A percentile compares a stretch with the other conserved stretches of the same genome.
phyloP scores from a whole-genome alignment of 1,140 invertebrate species.

The Saccostrea cuccullata region DNA sequence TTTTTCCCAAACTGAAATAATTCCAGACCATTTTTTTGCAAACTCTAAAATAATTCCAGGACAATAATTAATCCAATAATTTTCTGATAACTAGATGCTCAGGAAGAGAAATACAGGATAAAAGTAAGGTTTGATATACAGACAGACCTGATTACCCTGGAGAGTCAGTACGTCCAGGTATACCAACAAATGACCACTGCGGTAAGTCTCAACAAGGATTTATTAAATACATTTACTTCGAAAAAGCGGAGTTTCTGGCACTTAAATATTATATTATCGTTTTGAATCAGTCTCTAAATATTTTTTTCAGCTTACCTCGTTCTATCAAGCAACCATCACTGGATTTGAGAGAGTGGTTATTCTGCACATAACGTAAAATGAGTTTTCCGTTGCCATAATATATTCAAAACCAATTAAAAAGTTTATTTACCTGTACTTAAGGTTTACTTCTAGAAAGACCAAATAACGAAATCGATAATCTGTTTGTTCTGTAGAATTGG shows the following conservation, averaged over 20 bases:
- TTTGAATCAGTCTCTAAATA: background rate
- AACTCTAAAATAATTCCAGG: too few species aligned
- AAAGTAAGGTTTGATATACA: background rate
- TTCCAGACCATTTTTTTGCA: too few species aligned
- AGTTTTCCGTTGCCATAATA: background rate
- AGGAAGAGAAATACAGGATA: background rate
- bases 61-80: too few species aligned
- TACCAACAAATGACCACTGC: background rate
- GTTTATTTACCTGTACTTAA: background rate
- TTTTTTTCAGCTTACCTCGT: background rate
- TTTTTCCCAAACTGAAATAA: too few species aligned
- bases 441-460: too few species aligned
- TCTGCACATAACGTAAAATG: background rate
- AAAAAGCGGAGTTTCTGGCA: too few species aligned
- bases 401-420: too few species aligned
- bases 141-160: background rate
- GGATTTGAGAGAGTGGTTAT: background rate
- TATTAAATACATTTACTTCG: background rate
- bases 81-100: background rate
- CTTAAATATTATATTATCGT: background rate
- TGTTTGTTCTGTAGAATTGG: background rate
- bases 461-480: too few species aligned
- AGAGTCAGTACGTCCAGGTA: background rate
- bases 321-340: slow-evolving; percentile 11
- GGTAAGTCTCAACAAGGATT: background rate